phyloP scores from a whole-genome alignment of 1,140 invertebrate species.

The Calosoma granatense region DNA sequence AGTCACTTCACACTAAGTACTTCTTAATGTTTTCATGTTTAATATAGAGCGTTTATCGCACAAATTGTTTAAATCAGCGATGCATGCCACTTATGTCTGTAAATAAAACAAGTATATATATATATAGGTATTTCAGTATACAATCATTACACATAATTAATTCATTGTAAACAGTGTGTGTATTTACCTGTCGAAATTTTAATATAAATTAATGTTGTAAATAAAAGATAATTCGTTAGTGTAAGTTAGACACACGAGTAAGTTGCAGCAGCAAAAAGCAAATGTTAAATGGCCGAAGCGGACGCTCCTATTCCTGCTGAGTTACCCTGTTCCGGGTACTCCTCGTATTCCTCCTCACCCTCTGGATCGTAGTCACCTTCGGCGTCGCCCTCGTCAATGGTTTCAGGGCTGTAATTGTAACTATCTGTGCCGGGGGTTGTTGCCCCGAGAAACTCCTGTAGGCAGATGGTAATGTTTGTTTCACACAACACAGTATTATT shows the following conservation, averaged over 20 bases:
- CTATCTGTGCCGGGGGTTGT: slow-evolving; percentile 21
- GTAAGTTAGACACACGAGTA: slow-evolving; percentile 8
- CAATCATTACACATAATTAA: too few species aligned
- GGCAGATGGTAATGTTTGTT: slow-evolving; percentile 27
- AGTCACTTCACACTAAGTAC: slow-evolving; percentile 7
- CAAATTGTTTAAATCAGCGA: not conserved
- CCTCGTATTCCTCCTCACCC: slow-evolving; percentile 44
- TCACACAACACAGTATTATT: slow-evolving; percentile 13
- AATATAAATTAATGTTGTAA: not conserved
- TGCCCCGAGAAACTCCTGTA: slow-evolving; percentile 32
- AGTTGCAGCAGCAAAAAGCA: slow-evolving; percentile 3
- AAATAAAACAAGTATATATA: not conserved
- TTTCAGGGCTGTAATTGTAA: slow-evolving; percentile 28
- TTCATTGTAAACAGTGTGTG: not conserved
- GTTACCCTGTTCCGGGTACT: slow-evolving; percentile 40
- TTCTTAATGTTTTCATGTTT: slow-evolving; percentile 4
- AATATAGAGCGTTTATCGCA: not conserved
- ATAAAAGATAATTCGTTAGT: not conserved
- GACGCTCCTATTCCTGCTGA: slow-evolving; percentile 26
- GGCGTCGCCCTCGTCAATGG: slow-evolving; percentile 33
- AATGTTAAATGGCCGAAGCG: slow-evolving; percentile 18
- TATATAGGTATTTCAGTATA: too few species aligned
- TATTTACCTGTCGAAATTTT: not conserved
- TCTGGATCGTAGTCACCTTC: slow-evolving; percentile 42
- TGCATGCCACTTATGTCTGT: not conserved